Evolutionary conservation across 2,888 invertebrate genomes (phyloP).

Genomic region (Brachyptera risi): DNA sequence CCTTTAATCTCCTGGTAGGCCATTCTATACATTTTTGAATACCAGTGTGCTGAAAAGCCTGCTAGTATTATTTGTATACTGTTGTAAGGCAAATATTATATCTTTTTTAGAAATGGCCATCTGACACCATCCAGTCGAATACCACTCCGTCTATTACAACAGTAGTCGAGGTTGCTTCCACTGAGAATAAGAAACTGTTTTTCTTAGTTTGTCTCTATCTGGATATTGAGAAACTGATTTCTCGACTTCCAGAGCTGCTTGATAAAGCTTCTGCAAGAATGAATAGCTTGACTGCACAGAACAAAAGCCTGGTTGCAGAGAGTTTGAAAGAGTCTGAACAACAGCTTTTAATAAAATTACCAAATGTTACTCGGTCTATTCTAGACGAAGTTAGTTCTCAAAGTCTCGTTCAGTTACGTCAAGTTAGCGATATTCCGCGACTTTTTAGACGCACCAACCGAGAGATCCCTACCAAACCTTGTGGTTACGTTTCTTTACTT

Average conservation of each 20-base stretch:
- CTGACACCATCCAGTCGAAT: background rate
- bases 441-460: conserved; percentile 89
- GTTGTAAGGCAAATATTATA: too few species aligned
- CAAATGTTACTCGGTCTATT: conserved; percentile 44
- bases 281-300: conserved; percentile 27
- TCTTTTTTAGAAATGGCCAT: conserved; percentile 13
- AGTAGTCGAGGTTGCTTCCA: background rate
- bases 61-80: too few species aligned
- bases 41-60: too few species aligned
- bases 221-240: conserved; percentile 43
- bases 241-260: conserved; percentile 40
- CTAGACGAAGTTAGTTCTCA: conserved; percentile 45
- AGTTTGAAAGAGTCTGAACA: conserved; percentile 35
- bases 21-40: too few species aligned
- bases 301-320: conserved; percentile 30
- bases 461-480: conserved; percentile 75
- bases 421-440: conserved; percentile 90
- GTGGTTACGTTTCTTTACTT: conserved; percentile 70
- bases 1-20: too few species aligned
- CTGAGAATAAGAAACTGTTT: conserved; percentile 32
- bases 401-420: conserved; percentile 61
- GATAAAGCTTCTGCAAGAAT: conserved; percentile 38
- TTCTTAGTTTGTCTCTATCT: conserved; percentile 46
- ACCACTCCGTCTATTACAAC: background rate
- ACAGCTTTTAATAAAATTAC: conserved; percentile 33